A percentile compares a stretch with the other conserved stretches of the same genome.
Evolutionary conservation across 2,797 vertebrate species (phyloP).

Genomic region (Cephalopachus bancanus): DNA sequence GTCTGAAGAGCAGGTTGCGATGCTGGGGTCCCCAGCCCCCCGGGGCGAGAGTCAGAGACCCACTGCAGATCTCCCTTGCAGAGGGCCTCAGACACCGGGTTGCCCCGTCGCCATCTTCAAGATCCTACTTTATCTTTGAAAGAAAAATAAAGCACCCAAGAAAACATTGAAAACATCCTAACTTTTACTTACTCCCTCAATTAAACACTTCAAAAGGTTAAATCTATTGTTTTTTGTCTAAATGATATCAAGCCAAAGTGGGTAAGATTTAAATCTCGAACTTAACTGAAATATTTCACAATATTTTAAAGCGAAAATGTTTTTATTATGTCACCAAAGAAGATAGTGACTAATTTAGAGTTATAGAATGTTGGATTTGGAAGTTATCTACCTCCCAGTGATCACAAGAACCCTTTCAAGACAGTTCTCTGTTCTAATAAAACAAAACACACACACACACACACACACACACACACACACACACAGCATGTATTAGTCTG

Average conservation of each 20-base stretch:
- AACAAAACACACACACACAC: background rate
- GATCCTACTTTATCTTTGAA: slow-evolving; percentile 5
- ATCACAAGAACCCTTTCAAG: background rate
- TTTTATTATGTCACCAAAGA: background rate
- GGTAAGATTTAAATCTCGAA: slow-evolving; percentile 5
- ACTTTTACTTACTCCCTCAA: background rate
- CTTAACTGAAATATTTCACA: background rate
- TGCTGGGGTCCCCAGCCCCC: too few relatives aligned
- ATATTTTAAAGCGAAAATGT: background rate
- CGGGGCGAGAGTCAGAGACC: too few relatives aligned
- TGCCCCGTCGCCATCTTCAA: too few relatives aligned
- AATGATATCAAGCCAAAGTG: background rate
- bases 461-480: fast-evolving
- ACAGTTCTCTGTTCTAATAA: background rate
- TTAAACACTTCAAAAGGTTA: background rate
- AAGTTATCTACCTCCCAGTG: background rate
- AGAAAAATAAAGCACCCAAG: slow-evolving; percentile 9
- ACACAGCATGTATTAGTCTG: background rate
- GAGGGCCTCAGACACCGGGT: too few relatives aligned
- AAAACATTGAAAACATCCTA: background rate
- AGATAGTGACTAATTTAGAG: background rate
- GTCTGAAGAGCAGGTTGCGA: too few relatives aligned
- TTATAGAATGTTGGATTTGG: background rate
- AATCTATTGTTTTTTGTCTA: background rate
- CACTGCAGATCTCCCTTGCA: too few relatives aligned